A percentile compares a stretch with the other conserved stretches of the same genome.
phyloP scores from a whole-genome alignment of 2,888 invertebrate species.

The Meteorus colon region DNA sequence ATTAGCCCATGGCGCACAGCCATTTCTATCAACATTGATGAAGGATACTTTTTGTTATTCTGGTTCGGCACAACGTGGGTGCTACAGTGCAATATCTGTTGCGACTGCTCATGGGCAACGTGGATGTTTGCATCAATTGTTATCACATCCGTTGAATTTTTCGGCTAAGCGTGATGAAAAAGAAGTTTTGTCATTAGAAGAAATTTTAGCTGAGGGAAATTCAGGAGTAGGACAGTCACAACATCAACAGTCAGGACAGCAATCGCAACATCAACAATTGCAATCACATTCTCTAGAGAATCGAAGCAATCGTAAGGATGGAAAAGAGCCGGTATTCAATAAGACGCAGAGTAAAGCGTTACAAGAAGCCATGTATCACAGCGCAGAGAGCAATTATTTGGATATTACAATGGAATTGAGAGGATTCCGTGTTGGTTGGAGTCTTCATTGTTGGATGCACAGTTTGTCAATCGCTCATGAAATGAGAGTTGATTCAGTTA shows the following conservation, averaged over 20 bases:
- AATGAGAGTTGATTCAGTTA: slow-evolving; percentile 86
- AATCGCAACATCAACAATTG: slow-evolving; percentile 59
- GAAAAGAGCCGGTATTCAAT: slow-evolving; percentile 75
- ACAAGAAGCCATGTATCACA: slow-evolving; percentile 96
- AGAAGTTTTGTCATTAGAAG: slow-evolving; percentile 89
- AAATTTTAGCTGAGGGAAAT: slow-evolving; percentile 91
- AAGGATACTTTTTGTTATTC: slow-evolving; percentile 91
- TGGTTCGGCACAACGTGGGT: slow-evolving; percentile 89
- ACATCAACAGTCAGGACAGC: slow-evolving; percentile 42
- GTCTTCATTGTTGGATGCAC: slow-evolving; percentile 93
- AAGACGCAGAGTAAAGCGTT: slow-evolving; percentile 89
- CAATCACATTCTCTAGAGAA: slow-evolving; percentile 66
- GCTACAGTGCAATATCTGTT: slow-evolving; percentile 91
- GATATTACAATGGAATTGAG: slow-evolving; percentile 92
- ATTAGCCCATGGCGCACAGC: slow-evolving; percentile 89
- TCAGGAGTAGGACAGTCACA: slow-evolving; percentile 55
- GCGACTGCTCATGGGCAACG: slow-evolving; percentile 92
- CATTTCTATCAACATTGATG: slow-evolving; percentile 88
- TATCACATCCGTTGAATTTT: slow-evolving; percentile 82
- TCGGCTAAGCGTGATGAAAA: slow-evolving; percentile 75
- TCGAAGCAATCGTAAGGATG: slow-evolving; percentile 68
- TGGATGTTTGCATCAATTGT: slow-evolving; percentile 83
- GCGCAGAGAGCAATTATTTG: slow-evolving; percentile 93
- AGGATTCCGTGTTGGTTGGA: slow-evolving; percentile 92
- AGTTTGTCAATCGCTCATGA: slow-evolving; percentile 91